Conservation (phyloP, 2,113 vertebrate species). For the Pachycephala philippinensis region DNA sequence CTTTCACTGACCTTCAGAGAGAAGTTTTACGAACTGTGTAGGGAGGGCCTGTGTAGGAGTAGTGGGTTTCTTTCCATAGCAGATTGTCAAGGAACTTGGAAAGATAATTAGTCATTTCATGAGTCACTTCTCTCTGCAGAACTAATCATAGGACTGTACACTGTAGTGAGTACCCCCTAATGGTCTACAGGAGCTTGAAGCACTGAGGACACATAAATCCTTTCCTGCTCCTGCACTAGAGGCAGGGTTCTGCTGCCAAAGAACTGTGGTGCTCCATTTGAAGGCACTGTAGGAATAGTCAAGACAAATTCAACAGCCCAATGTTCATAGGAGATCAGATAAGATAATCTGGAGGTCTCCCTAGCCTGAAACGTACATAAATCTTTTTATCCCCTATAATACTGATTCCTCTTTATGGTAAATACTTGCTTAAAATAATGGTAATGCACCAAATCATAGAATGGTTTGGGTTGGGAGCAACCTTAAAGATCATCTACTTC, state of each 20-base stretch:
- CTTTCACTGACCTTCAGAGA: background rate
- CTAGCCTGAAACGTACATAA: rapidly evolving
- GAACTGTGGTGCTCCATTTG: background rate
- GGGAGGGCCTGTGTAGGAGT: background rate
- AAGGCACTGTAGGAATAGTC: background rate
- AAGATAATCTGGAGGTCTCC: background rate
- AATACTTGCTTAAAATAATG: background rate
- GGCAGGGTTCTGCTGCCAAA: background rate
- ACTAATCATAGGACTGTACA: background rate
- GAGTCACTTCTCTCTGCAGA: background rate
- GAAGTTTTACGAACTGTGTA: background rate
- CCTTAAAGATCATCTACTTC: background rate
- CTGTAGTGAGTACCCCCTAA: background rate
- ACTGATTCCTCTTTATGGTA: background rate
- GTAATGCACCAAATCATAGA: background rate
- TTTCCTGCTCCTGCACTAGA: background rate
- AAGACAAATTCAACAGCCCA: background rate
- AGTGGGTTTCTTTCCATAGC: background rate
- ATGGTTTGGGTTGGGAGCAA: background rate
- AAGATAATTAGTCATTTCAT: background rate
- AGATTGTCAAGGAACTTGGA: background rate
- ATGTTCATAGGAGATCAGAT: background rate
- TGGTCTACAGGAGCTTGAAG: background rate
- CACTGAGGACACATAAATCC: background rate
- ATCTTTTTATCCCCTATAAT: background rate